Evolutionary conservation across 2,888 invertebrate species (phyloP), one percentile per base, ranked within the genome.

Genomic region (Drosophila yooni): DNA sequence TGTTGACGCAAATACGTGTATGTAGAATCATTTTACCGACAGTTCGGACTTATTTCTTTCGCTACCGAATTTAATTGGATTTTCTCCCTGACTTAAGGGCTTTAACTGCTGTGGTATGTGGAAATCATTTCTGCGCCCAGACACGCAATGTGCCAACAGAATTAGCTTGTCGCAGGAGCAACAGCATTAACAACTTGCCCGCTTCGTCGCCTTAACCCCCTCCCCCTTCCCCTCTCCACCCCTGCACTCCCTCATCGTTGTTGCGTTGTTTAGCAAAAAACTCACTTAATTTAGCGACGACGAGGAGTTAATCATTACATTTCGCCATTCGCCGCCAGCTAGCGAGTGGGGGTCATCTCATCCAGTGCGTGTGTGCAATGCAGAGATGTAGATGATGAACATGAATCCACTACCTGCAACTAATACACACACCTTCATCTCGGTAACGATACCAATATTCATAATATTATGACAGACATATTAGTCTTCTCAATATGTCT

Each of bases 1-100:
- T 89, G 89, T 91, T 90, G 91, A 90, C 89, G 89, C 91, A 90
- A 91, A 90, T 88, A 89, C 91, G 86, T 88, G 89, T 85, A 87
- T 90, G 90, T 88, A 88, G 88, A 91, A 90, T 89, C 88, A 88
- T 86, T 90, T 91, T 84, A 89, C 91, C 91, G 91, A 91, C 91
- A 91, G 91, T 89, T 86, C 82, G 82, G 86, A 91, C 90, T 91
- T 87, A 90, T 91, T 89, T 89, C 89, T 88, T 88, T 90, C 79
- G 91, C 91, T 90, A 91, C 89, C 91, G 90, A 86, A 89, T 90
- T 86, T 91, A 91, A 91, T 91, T 90, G 89, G 90, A 89, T 90
- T 88, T 89, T 87, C 90, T 87, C 88, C 91, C 87, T 83, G 91
- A 90, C 91, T 90, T 83, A 86, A 91, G 89, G 91, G 89, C 88